A percentile compares a stretch with the other conserved stretches of the same genome.
phyloP scores from a whole-genome alignment of 2,888 invertebrate genomes.

The Polylopha cassiicola region DNA sequence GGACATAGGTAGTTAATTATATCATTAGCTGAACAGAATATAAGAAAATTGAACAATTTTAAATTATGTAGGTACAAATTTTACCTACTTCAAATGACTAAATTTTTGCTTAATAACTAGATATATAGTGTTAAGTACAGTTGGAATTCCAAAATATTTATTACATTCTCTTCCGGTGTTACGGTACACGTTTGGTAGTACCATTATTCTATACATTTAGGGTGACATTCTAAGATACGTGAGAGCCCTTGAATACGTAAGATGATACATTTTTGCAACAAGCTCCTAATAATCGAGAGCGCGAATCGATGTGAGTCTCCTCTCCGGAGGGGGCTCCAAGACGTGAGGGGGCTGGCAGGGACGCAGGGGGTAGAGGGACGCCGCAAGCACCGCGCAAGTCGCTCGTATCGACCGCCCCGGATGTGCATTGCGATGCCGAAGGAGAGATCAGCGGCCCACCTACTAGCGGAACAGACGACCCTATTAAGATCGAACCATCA shows the following conservation, averaged over 20 bases:
- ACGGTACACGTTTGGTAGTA: too few relatives aligned
- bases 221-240: too few relatives aligned
- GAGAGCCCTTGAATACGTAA: not conserved
- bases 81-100: too few relatives aligned
- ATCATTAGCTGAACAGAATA: too few relatives aligned
- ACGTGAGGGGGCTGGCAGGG: conserved; percentile 42
- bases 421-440: conserved; percentile 66
- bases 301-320: conserved; percentile 65
- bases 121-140: too few relatives aligned
- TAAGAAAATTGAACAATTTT: too few relatives aligned
- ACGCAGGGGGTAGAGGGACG: conserved; percentile 49
- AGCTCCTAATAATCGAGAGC: conserved; percentile 49
- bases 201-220: too few relatives aligned
- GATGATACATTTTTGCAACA: conserved; percentile 30
- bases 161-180: too few relatives aligned
- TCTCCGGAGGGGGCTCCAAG: conserved; percentile 45
- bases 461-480: conserved; percentile 31
- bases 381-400: conserved; percentile 67
- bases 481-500: conserved; percentile 47
- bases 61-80: too few relatives aligned
- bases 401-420: conserved; percentile 73
- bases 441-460: conserved; percentile 47
- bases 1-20: too few relatives aligned
- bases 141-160: too few relatives aligned
- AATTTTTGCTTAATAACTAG: too few relatives aligned